These are phyloP conservation scores for Lepidocyrtoides sp. DNA, from an alignment of 2,888 invertebrate genomes.

Conservation along the genomic window DNA sequence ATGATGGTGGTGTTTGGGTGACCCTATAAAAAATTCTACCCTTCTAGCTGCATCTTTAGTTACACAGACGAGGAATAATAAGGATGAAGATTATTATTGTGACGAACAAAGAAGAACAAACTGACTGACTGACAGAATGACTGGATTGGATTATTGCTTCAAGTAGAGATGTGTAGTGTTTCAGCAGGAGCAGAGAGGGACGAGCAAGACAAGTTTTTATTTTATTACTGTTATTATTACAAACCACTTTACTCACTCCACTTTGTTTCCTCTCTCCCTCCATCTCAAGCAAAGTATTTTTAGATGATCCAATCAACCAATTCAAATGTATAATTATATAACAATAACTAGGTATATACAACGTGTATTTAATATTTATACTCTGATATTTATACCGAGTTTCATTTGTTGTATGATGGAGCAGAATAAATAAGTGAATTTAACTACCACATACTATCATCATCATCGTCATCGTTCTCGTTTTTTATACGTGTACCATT, in stretches of 20 bases:
- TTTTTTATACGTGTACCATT: no score
- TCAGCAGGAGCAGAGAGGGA: no score
- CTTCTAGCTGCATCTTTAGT: background rate
- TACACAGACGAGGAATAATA: background rate
- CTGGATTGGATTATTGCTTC: constrained; percentile 30
- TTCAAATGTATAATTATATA: background rate
- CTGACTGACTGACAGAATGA: constrained; percentile 19
- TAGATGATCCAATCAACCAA: no score
- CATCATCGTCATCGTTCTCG: background rate
- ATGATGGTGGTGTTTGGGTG: background rate
- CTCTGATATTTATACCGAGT: no score
- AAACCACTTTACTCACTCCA: constrained; percentile 32
- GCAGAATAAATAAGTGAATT: constrained; percentile 38
- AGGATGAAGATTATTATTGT: background rate
- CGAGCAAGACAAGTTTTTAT: constrained; percentile 25
- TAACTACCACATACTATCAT: no score
- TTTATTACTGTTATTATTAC: constrained; percentile 38
- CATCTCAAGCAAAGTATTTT: no score
- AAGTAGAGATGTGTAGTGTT: background rate
- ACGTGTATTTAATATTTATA: no score
- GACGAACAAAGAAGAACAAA: background rate
- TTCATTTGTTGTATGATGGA: background rate
- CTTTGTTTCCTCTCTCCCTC: constrained; percentile 15
- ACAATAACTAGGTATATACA: no score
- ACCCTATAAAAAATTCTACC: constrained; percentile 18